These are phyloP conservation scores for Actinemys pallida DNA, from an alignment of 2,113 vertebrate species.

Conservation along the genomic window DNA sequence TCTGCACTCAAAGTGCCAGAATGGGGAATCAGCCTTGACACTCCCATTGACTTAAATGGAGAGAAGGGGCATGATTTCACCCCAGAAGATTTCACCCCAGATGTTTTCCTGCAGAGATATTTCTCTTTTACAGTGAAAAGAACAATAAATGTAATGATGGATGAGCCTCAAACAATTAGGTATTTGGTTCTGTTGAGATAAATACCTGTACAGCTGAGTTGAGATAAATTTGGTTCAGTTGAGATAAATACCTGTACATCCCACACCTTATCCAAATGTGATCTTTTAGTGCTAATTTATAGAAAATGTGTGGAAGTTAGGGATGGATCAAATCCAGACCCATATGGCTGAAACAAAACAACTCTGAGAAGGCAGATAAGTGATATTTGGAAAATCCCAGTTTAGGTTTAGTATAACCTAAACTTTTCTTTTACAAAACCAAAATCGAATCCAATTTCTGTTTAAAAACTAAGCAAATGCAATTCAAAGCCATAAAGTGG, in stretches of 20 bases:
- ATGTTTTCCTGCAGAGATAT: background rate
- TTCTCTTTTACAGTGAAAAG: background rate
- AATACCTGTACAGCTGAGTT: fast-evolving
- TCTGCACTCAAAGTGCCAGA: too few species aligned
- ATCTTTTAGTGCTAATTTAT: background rate
- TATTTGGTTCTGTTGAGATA: background rate
- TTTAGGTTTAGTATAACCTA: background rate
- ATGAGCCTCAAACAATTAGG: background rate
- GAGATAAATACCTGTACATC: fast-evolving
- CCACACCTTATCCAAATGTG: fast-evolving
- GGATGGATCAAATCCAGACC: background rate
- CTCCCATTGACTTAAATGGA: background rate
- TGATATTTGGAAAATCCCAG: background rate
- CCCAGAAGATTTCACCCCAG: background rate
- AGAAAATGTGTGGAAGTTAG: background rate
- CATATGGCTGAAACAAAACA: background rate
- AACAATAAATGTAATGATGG: background rate
- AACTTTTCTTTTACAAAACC: background rate
- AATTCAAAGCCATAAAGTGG: background rate
- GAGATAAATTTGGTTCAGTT: background rate
- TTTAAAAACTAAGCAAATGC: background rate
- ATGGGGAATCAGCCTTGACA: too few species aligned
- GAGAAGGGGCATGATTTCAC: background rate
- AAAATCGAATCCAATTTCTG: background rate
- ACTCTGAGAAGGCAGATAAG: background rate